phyloP scores from a whole-genome alignment of 2,113 vertebrate species.

The Podiceps cristatus region DNA sequence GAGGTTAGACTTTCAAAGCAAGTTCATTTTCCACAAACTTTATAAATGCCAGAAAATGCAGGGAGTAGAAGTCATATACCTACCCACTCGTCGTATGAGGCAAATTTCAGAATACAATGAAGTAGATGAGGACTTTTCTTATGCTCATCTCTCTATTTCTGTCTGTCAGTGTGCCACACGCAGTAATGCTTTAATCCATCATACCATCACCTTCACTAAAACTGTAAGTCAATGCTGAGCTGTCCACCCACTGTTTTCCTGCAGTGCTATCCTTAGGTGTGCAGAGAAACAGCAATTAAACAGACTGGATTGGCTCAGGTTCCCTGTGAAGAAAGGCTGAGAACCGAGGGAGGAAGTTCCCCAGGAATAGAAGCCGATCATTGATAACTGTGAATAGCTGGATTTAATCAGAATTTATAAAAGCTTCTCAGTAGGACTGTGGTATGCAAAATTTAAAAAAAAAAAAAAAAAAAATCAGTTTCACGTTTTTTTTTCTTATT shows the following conservation, averaged over 20 bases:
- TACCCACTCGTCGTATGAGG: background rate
- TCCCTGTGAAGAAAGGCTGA: background rate
- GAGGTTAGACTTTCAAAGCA: background rate
- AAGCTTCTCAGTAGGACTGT: background rate
- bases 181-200: slow-evolving; percentile 15
- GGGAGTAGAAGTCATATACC: background rate
- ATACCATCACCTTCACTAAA: slow-evolving; percentile 17
- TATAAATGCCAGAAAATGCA: background rate
- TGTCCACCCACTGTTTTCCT: slow-evolving; percentile 2
- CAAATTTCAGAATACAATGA: background rate
- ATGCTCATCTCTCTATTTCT: background rate
- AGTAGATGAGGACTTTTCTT: background rate
- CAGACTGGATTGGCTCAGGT: background rate
- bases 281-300: slow-evolving; percentile 43
- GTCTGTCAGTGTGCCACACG: background rate
- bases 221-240: slow-evolving; percentile 11
- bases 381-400: slow-evolving; percentile 16
- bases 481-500: slow-evolving; percentile 5
- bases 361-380: background rate
- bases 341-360: background rate
- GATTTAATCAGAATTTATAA: slow-evolving; percentile 37
- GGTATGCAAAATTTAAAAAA: background rate
- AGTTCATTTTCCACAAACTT: background rate
- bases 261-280: background rate
- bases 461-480: background rate